A percentile compares a stretch with the other conserved stretches of the same genome.
These are phyloP conservation scores for Parnassius apollo DNA, from an alignment of 2,888 invertebrate species.

Conservation along the genomic window DNA sequence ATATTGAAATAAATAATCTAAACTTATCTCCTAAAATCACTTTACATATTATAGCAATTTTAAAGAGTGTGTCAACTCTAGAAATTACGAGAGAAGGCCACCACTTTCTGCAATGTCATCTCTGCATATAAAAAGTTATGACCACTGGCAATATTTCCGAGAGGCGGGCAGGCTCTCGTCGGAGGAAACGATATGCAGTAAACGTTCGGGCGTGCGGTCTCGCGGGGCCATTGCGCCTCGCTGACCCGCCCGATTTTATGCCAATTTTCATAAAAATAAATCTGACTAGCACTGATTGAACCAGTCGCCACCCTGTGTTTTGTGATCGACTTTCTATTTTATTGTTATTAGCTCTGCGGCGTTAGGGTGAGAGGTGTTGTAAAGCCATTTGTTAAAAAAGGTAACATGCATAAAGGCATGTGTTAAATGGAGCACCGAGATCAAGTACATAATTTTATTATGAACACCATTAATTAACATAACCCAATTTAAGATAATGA, in stretches of 20 bases:
- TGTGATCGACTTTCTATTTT: slow-evolving; percentile 78
- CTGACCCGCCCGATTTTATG: slow-evolving; percentile 79
- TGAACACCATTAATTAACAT: too few relatives aligned
- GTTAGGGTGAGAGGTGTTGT: slow-evolving; percentile 79
- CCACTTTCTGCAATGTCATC: slow-evolving; percentile 80
- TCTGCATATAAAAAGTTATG: slow-evolving; percentile 81
- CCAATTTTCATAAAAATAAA: slow-evolving; percentile 82
- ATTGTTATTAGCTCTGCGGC: slow-evolving; percentile 77
- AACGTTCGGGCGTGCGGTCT: slow-evolving; percentile 78
- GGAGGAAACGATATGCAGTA: slow-evolving; percentile 81
- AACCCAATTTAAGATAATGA: too few relatives aligned
- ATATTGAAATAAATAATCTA: too few relatives aligned
- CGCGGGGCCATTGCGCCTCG: slow-evolving; percentile 70
- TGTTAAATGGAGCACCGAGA: too few relatives aligned
- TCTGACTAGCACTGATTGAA: slow-evolving; percentile 79
- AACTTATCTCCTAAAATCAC: too few relatives aligned
- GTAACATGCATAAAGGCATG: slow-evolving; percentile 2
- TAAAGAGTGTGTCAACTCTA: slow-evolving; percentile 44
- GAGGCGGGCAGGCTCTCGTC: slow-evolving; percentile 47
- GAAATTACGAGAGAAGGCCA: slow-evolving; percentile 45
- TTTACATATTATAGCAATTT: too few relatives aligned
- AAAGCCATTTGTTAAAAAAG: slow-evolving; percentile 74
- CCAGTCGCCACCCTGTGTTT: slow-evolving; percentile 70
- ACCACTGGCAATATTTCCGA: slow-evolving; percentile 77
- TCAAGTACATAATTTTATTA: too few relatives aligned